Evolutionary conservation across 1,140 invertebrate genomes (phyloP).

Genomic region (Aphis craccivora): DNA sequence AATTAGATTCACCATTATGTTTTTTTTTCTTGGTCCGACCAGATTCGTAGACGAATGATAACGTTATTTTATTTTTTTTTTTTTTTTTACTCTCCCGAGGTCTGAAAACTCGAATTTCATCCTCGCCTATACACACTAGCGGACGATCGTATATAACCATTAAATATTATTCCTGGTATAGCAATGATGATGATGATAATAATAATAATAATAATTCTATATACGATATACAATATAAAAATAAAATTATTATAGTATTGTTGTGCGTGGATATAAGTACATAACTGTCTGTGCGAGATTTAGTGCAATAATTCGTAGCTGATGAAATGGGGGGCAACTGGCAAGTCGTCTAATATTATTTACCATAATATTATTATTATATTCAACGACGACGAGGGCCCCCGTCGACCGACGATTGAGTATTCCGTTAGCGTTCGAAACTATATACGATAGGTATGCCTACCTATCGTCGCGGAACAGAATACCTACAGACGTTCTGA

Average conservation of each 20-base stretch:
- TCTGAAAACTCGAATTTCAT: background rate
- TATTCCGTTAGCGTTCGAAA: background rate
- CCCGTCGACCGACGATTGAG: background rate
- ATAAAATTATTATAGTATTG: background rate
- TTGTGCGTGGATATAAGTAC: background rate
- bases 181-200: background rate
- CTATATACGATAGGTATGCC: background rate
- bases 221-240: background rate
- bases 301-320: background rate
- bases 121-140: background rate
- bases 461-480: background rate
- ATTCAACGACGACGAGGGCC: background rate
- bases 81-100: background rate
- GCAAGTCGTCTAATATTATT: background rate
- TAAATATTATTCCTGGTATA: background rate
- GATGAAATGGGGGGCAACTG: too few species aligned
- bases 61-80: background rate
- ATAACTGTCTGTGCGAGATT: background rate
- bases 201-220: too few species aligned
- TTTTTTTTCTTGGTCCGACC: background rate
- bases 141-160: background rate
- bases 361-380: background rate
- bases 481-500: background rate
- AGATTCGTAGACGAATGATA: background rate
- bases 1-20: background rate